Base-by-base conservation (phyloP, 1,140 invertebrate species). In the Rhizoglyphus robini region DNA sequence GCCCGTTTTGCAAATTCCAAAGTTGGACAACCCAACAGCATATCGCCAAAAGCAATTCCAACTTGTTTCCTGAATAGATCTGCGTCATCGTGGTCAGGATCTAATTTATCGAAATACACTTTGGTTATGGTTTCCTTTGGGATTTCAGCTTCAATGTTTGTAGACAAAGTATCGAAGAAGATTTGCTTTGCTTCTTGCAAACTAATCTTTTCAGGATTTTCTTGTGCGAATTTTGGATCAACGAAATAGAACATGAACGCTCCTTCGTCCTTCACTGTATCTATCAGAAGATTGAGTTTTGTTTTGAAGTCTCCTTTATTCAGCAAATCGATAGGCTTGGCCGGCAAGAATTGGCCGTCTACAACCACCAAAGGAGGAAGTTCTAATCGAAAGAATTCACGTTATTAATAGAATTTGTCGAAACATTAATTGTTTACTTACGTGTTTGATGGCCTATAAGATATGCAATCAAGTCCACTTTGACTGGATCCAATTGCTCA, bases 231-330 rank as follows among this genome's bases (percentile, higher is more conserved):
- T 30, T 47, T 54, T 0, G 54, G 41, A 32, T 61, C 31, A 20
- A 31, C 29, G 11, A 18, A 63, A 23, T 32, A 30, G 60, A 94
- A 88, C 73, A 95, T 96, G 72, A 89, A 96, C 72, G 87, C 89
- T 8, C 90, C 91, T 76, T 98, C 94, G 74, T 98, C 91, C 1
- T 84, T 85, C 73, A 96, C 96, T 32, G 86, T 89, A 4, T 94
- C 93, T 80, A 95, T 83, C 20, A 98, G 77, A 68, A 96, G 85
- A 70, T 88, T 41, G 2, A 59, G 90, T 23, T 88, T 88, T 73
- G 90, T 90, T 76, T 97, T 97, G 77, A 95, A 96, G 71, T 92
- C 88, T 59, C 86, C 81, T 51, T 82, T 84, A 48, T 79, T 80
- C 65, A 97, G 74, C 1, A 88, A 86, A 41, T 84, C 79, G 41